phyloP scores from a whole-genome alignment of 2,888 invertebrate species.

The Dyspetes luteomarginatus region DNA sequence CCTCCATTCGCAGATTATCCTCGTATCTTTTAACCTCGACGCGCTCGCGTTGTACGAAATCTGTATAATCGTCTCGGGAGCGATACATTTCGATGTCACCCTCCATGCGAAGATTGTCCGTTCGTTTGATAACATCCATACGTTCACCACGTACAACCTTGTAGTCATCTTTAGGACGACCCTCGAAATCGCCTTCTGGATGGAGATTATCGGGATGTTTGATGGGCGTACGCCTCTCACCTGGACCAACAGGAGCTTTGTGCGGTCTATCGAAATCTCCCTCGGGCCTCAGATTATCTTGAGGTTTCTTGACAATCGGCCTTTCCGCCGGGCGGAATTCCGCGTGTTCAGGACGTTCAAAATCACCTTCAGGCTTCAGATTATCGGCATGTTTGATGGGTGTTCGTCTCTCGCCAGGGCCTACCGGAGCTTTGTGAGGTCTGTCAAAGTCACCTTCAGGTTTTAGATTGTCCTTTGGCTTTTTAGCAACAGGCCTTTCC shows the following conservation, averaged over 20 bases:
- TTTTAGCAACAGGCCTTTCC: slow-evolving; percentile 55
- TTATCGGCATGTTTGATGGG: slow-evolving; percentile 85
- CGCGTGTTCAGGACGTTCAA: slow-evolving; percentile 77
- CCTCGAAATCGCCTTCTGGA: slow-evolving; percentile 83
- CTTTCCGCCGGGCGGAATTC: slow-evolving; percentile 83
- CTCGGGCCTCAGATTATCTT: slow-evolving; percentile 80
- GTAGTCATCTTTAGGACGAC: slow-evolving; percentile 84
- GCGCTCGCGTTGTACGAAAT: slow-evolving; percentile 84
- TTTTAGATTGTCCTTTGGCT: slow-evolving; percentile 81
- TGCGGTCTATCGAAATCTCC: slow-evolving; percentile 79
- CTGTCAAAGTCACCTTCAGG: slow-evolving; percentile 85
- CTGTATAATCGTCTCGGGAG: slow-evolving; percentile 79
- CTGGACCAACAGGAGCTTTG: slow-evolving; percentile 83
- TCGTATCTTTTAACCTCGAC: slow-evolving; percentile 81
- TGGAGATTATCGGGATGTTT: slow-evolving; percentile 82
- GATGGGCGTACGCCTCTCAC: slow-evolving; percentile 82
- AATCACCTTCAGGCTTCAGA: slow-evolving; percentile 85
- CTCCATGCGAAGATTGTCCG: slow-evolving; percentile 85
- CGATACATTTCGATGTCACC: slow-evolving; percentile 80
- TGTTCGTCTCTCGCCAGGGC: slow-evolving; percentile 84
- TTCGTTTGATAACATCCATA: slow-evolving; percentile 86
- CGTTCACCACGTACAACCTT: slow-evolving; percentile 85
- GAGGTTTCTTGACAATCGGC: slow-evolving; percentile 83
- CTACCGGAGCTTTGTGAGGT: slow-evolving; percentile 83
- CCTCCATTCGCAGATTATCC: slow-evolving; percentile 87